Conservation (phyloP, 2,888 invertebrate species). For the Monopis laevigella region DNA sequence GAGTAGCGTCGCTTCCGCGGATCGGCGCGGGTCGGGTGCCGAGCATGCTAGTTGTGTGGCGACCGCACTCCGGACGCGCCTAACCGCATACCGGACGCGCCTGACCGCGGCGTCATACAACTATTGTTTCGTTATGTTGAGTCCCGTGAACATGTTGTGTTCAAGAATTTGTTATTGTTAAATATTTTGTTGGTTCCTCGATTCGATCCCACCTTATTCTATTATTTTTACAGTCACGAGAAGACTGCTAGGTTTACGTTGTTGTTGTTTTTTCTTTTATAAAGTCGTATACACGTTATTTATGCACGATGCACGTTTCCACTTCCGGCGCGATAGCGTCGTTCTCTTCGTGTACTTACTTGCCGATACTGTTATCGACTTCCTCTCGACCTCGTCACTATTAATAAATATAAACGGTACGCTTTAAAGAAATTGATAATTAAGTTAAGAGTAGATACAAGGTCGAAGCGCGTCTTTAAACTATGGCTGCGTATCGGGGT, state of each 20-base stretch:
- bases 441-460: too few species aligned
- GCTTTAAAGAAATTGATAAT: constrained; percentile 53
- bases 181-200: constrained; percentile 7
- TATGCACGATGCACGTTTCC: constrained; percentile 44
- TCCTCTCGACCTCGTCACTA: constrained; percentile 30
- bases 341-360: constrained; percentile 2
- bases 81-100: background rate
- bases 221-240: constrained; percentile 52
- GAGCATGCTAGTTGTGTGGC: background rate
- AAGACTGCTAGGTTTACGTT: constrained; percentile 61
- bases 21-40: background rate
- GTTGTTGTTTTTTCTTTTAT: constrained; percentile 47
- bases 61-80: background rate
- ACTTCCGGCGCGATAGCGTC: constrained; percentile 2
- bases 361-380: background rate
- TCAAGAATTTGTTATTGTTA: constrained; percentile 3
- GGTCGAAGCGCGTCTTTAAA: too few species aligned
- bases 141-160: background rate
- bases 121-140: background rate
- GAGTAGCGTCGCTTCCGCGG: background rate
- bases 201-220: constrained; percentile 43
- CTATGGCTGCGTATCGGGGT: too few species aligned
- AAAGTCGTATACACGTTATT: constrained; percentile 24
- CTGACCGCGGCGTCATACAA: background rate
- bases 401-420: constrained; percentile 63